Evolutionary conservation across 2,888 invertebrate species (phyloP), one percentile per base, ranked within the genome.

Genomic region (Biston stratarius): DNA sequence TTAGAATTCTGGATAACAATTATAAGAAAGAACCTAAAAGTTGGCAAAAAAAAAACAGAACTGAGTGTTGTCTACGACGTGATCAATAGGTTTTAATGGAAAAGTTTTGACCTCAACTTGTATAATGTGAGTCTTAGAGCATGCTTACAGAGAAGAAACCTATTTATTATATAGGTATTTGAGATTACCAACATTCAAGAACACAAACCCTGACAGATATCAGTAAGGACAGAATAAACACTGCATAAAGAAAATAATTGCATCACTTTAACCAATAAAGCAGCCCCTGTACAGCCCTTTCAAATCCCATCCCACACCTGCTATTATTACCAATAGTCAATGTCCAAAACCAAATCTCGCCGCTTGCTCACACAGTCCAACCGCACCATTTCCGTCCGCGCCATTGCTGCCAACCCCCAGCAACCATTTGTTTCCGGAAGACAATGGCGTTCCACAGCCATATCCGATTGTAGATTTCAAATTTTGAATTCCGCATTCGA

Each of bases 371-470:
- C 84, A 79, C 82, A 77, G 83, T 81, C 81, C 82, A 82, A 87
- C 85, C 85, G 79, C 82, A 84, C 83, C 83, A 92, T 92, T 87
- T 92, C 92, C 93, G 86, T 78, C 66, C 73, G 73, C 74, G 74
- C 74, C 78, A 78, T 71, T 75, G 75, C 75, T 76, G 79, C 85
- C 83, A 80, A 84, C 89, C 90, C 84, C 83, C 85, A 77, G 82
- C 84, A 85, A 83, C 86, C 85, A 83, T 87, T 86, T 85, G 85
- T 86, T 89, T 92, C 93, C 93, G 93, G 91, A 83, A 89, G 90
- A 92, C 92, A 92, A 92, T 88, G 86, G 85, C 64, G 77, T 75
- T 85, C 86, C 82, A 79, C 86, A 78, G 85, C 85, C 83, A 83
- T 81, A 78, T 86, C 85, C 83, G 89, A 88, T 87, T 84, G 79